Evolutionary conservation across 2,888 invertebrate genomes (phyloP).

Genomic region (Oscheius onirici): DNA sequence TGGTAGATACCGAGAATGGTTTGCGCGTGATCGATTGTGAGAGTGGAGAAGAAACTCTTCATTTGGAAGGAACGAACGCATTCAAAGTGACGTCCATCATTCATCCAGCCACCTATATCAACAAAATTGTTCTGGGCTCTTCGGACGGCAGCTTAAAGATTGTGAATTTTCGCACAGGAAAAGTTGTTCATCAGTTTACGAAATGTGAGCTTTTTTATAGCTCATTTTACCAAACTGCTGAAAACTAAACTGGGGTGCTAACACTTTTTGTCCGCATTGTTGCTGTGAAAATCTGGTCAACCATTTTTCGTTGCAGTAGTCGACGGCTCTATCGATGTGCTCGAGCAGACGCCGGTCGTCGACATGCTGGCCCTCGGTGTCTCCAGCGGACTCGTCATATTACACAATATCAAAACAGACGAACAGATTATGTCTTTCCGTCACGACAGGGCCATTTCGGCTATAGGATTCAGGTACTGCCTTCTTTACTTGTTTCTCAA

Average conservation of each 20-base stretch:
- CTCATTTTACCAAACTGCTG: background rate
- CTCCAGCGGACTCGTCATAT: slow-evolving; percentile 82
- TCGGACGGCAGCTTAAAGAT: slow-evolving; percentile 58
- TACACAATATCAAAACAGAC: slow-evolving; percentile 88
- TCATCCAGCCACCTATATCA: slow-evolving; percentile 93
- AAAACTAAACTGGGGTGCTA: background rate
- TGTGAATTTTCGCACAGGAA: slow-evolving; percentile 64
- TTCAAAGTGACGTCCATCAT: slow-evolving; percentile 85
- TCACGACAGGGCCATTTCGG: slow-evolving; percentile 82
- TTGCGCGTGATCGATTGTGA: slow-evolving; percentile 55
- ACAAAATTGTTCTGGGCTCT: slow-evolving; percentile 78
- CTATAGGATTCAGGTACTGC: slow-evolving; percentile 61
- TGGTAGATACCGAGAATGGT: slow-evolving; percentile 51
- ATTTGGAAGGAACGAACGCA: slow-evolving; percentile 49
- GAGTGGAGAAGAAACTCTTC: slow-evolving; percentile 37
- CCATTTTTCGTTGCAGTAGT: slow-evolving; percentile 73
- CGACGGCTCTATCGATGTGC: slow-evolving; percentile 79
- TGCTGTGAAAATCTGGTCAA: background rate
- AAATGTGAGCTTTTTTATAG: slow-evolving; percentile 20
- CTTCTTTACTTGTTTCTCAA: background rate
- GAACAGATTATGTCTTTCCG: slow-evolving; percentile 81
- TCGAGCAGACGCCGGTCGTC: slow-evolving; percentile 89
- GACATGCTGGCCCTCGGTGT: slow-evolving; percentile 91
- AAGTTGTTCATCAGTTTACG: slow-evolving; percentile 77
- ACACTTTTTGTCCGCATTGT: no score